These are phyloP conservation scores for Beris morrisii DNA, from an alignment of 2,888 invertebrate genomes.

Conservation along the genomic window DNA sequence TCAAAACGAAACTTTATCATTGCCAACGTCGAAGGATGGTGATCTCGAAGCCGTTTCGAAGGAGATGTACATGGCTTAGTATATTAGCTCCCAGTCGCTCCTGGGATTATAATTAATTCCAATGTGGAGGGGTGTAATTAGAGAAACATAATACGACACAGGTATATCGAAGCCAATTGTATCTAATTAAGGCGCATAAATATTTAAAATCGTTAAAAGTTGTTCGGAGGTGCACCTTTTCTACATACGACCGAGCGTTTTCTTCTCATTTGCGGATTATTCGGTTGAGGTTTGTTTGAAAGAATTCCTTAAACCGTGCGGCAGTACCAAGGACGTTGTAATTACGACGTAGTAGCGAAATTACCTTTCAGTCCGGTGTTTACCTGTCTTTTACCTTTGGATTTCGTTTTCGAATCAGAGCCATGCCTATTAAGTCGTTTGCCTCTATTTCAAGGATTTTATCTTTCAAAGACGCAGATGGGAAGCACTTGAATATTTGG, in stretches of 20 bases:
- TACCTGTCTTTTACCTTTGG: not conserved
- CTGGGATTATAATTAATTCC: constrained; percentile 29
- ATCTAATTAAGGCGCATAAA: constrained; percentile 38
- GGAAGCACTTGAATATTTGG: not conserved
- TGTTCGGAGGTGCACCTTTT: constrained; percentile 2
- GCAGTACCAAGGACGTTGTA: not conserved
- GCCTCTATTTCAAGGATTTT: not conserved
- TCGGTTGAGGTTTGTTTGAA: constrained; percentile 4
- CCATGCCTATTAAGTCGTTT: not conserved
- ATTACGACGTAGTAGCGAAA: constrained; percentile 16
- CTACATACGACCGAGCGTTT: not conserved
- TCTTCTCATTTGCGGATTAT: constrained; percentile 6
- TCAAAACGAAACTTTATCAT: constrained; percentile 26
- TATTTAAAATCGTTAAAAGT: constrained; percentile 38
- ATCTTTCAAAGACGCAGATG: not conserved
- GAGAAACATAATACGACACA: constrained; percentile 8
- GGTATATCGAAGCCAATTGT: constrained; percentile 32
- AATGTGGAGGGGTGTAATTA: constrained; percentile 24
- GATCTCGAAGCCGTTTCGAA: not conserved
- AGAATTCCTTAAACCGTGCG: not conserved
- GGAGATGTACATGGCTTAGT: not conserved
- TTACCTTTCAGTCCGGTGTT: constrained; percentile 9
- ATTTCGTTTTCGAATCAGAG: not conserved
- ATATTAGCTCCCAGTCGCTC: not conserved
- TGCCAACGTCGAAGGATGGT: not conserved